Evolutionary conservation across 2,113 vertebrate genomes (phyloP).

Genomic region (Agapornis roseicollis): DNA sequence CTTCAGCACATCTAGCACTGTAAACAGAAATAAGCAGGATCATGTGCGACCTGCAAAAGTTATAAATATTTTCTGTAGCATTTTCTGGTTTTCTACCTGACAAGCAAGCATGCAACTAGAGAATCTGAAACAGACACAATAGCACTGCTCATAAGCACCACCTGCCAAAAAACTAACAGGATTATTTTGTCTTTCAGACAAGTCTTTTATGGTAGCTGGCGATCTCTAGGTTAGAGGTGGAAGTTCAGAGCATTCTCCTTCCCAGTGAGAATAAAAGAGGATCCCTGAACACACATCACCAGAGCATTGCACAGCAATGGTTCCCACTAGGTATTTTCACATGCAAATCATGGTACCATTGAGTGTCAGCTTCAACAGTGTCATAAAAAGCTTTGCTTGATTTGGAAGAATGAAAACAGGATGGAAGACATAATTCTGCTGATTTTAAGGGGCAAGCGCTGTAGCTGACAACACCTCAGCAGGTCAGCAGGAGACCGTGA

Average conservation of each 20-base stretch:
- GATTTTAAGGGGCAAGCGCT: background rate
- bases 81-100: background rate
- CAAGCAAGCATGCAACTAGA: background rate
- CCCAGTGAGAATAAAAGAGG: background rate
- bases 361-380: background rate
- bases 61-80: background rate
- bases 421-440: background rate
- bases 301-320: background rate
- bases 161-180: background rate
- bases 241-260: background rate
- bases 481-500: background rate
- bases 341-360: background rate
- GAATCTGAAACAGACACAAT: background rate
- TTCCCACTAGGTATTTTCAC: background rate
- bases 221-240: background rate
- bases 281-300: background rate
- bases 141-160: background rate
- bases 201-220: background rate
- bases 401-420: background rate
- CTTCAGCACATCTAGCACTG: background rate
- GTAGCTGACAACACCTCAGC: background rate
- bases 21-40: background rate
- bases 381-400: background rate
- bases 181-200: background rate
- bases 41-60: background rate